These are phyloP conservation scores for Papilio demoleus DNA, from an alignment of 2,888 invertebrate species.

Conservation along the genomic window DNA sequence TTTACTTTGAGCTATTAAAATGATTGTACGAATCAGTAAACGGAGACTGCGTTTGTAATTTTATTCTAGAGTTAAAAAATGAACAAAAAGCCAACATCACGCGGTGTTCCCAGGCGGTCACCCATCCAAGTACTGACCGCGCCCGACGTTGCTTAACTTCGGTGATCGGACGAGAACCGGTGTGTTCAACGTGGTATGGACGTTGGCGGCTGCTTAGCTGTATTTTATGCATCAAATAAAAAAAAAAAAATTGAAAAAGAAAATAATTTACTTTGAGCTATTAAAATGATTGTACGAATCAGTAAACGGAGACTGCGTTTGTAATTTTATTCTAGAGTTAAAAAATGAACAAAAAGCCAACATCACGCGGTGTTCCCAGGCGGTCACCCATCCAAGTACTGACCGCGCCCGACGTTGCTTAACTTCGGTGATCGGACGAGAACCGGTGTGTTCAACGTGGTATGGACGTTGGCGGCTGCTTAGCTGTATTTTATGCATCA, in stretches of 20 bases:
- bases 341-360: slow-evolving; percentile 51
- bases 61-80: neutral
- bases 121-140: slow-evolving; percentile 48
- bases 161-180: slow-evolving; percentile 79
- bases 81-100: slow-evolving; percentile 51
- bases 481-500: too few species aligned
- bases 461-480: slow-evolving; percentile 55
- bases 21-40: too few species aligned
- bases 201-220: too few species aligned
- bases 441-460: slow-evolving; percentile 60
- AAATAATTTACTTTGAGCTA: too few species aligned
- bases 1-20: too few species aligned
- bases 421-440: slow-evolving; percentile 65
- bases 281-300: too few species aligned
- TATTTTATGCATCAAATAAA: too few species aligned
- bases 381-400: slow-evolving; percentile 68
- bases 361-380: slow-evolving; percentile 65
- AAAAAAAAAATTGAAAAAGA: too few species aligned
- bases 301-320: too few species aligned
- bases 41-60: too few species aligned
- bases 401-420: slow-evolving; percentile 62
- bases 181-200: slow-evolving; percentile 75
- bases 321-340: too few species aligned
- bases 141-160: slow-evolving; percentile 49
- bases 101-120: slow-evolving; percentile 57